Conservation (phyloP, 2,113 vertebrate genomes). For the Merops nubicus region DNA sequence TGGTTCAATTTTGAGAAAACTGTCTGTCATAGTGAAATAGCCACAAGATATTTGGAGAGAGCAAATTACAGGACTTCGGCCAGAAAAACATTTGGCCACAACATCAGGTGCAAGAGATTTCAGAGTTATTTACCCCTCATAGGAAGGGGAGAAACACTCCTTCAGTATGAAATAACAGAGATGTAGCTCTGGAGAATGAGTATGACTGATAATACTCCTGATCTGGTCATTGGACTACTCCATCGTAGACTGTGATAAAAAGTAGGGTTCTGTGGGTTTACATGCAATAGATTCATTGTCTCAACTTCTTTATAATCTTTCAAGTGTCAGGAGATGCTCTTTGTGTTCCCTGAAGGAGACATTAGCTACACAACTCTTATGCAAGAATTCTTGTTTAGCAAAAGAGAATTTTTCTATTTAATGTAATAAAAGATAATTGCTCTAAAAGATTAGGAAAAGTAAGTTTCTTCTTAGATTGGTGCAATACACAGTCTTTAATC, state of each 20-base stretch:
- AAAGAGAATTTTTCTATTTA: background rate
- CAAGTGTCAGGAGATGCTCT: background rate
- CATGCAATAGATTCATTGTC: accelerated
- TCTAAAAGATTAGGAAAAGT: background rate
- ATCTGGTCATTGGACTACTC: background rate
- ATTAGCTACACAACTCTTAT: background rate
- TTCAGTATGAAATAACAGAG: background rate
- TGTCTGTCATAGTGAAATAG: background rate
- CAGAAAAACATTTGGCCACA: background rate
- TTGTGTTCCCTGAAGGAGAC: background rate
- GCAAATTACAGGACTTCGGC: background rate
- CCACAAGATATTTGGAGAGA: background rate
- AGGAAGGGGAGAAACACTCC: background rate
- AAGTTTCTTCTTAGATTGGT: background rate
- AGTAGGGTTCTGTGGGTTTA: background rate
- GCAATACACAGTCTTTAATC: background rate
- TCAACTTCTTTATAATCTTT: background rate
- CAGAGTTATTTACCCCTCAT: background rate
- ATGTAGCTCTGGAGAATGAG: background rate
- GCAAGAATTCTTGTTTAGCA: background rate
- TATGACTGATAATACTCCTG: background rate
- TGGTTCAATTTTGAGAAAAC: background rate
- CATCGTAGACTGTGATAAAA: background rate
- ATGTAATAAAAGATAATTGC: background rate
- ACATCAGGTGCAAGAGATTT: background rate